These are phyloP conservation scores for Rhinatrema bivittatum DNA, from an alignment of 2,797 vertebrate genomes.

Conservation along the genomic window DNA sequence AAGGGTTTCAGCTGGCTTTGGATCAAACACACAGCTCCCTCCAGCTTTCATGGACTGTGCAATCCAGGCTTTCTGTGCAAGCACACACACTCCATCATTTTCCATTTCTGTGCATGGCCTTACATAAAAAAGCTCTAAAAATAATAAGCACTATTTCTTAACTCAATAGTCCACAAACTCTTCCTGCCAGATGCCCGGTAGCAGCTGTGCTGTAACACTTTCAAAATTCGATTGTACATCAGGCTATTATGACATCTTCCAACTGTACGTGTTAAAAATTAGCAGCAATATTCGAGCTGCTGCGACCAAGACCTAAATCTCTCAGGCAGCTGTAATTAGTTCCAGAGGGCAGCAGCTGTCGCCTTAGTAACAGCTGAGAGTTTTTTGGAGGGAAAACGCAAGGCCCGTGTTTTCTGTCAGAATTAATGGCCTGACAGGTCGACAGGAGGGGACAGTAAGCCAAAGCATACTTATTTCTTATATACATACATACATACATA, in stretches of 20 bases:
- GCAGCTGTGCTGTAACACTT: constrained; percentile 37
- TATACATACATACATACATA: constrained; percentile 3
- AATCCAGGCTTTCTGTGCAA: too few species aligned
- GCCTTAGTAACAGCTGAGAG: constrained; percentile 54
- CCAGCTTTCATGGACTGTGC: too few species aligned
- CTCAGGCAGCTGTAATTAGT: constrained; percentile 57
- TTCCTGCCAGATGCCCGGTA: constrained; percentile 13
- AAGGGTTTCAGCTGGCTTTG: too few species aligned
- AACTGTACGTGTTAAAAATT: constrained; percentile 46
- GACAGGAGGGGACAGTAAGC: constrained; percentile 19
- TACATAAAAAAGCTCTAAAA: constrained; percentile 7
- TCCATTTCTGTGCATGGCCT: fast-evolving
- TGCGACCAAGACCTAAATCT: constrained; percentile 42
- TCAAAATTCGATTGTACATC: constrained; percentile 18
- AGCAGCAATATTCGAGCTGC: constrained; percentile 38
- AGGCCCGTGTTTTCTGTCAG: constrained; percentile 32
- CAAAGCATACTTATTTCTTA: constrained; percentile 5
- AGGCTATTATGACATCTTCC: constrained; percentile 38
- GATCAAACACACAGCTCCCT: too few species aligned
- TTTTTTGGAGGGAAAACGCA: constrained; percentile 38
- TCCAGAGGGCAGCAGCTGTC: constrained; percentile 57
- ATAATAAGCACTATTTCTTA: constrained; percentile 1
- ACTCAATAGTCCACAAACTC: not conserved
- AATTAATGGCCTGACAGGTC: constrained; percentile 40
- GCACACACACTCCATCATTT: not conserved